Evolutionary conservation across 2,888 invertebrate species (phyloP).

Genomic region (Girardia tigrina): DNA sequence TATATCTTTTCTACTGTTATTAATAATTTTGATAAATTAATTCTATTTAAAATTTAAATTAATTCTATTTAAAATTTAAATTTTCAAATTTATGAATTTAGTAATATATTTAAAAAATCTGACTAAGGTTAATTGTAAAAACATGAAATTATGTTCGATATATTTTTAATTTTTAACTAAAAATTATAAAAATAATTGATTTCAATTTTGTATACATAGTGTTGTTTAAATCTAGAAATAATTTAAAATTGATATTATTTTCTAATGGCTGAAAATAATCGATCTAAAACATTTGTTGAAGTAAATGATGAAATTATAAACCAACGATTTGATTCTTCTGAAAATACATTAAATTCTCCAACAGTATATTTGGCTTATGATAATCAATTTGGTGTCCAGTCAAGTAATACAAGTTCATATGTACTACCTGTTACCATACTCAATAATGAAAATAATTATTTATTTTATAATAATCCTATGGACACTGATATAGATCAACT

Average conservation of each 20-base stretch:
- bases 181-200: no score
- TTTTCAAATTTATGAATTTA: no score
- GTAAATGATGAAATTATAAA: neutral
- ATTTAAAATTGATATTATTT: neutral
- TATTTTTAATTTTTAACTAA: no score
- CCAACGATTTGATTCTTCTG: neutral
- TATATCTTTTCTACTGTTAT: no score
- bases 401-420: neutral
- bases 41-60: no score
- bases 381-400: neutral
- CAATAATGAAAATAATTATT: conserved; percentile 18
- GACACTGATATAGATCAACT: conserved; percentile 10
- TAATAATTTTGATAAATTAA: no score
- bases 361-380: neutral
- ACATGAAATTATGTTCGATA: no score
- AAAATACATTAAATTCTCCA: neutral
- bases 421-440: neutral
- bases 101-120: no score
- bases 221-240: neutral
- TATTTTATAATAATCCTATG: neutral
- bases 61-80: no score
- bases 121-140: no score
- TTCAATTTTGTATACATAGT: no score
- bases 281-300: neutral
- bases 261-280: conserved; percentile 12